Percentiles rank a stretch among this genome's conserved stretches.
phyloP scores from a whole-genome alignment of 2,888 invertebrate genomes.

The Pyralis farinalis region DNA sequence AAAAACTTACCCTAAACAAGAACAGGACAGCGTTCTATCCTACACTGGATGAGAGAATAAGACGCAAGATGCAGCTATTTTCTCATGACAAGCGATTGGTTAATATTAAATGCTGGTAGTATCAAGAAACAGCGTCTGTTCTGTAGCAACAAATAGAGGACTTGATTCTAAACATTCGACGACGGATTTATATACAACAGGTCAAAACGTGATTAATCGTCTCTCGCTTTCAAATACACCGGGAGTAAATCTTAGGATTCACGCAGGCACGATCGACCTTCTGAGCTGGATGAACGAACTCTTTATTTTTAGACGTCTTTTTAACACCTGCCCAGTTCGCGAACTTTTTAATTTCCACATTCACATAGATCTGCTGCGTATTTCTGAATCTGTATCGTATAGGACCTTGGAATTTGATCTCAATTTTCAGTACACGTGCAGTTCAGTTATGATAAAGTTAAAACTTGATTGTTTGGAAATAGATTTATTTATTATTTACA shows the following conservation, averaged over 20 bases:
- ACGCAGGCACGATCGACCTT: slow-evolving; percentile 28
- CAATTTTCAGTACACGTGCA: background rate
- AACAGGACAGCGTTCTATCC: background rate
- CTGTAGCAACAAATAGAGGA: slow-evolving; percentile 38
- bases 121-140: slow-evolving; percentile 23
- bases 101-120: slow-evolving; percentile 5
- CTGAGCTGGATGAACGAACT: slow-evolving; percentile 61
- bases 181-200: slow-evolving; percentile 58
- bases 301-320: slow-evolving; percentile 64
- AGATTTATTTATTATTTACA: too few species aligned
- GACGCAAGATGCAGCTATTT: background rate
- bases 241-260: slow-evolving; percentile 2
- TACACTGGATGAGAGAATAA: background rate
- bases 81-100: slow-evolving; percentile 2
- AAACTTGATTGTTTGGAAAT: too few species aligned
- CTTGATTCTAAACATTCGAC: slow-evolving; percentile 69
- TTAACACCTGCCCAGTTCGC: slow-evolving; percentile 55
- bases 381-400: background rate
- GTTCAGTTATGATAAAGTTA: too few species aligned
- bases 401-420: background rate
- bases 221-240: slow-evolving; percentile 4
- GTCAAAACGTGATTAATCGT: slow-evolving; percentile 26
- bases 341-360: slow-evolving; percentile 31
- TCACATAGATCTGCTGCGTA: slow-evolving; percentile 10
- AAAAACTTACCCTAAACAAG: background rate